Evolutionary conservation across 1,140 invertebrate species (phyloP).

Genomic region (Anagrus nilaparvatae): DNA sequence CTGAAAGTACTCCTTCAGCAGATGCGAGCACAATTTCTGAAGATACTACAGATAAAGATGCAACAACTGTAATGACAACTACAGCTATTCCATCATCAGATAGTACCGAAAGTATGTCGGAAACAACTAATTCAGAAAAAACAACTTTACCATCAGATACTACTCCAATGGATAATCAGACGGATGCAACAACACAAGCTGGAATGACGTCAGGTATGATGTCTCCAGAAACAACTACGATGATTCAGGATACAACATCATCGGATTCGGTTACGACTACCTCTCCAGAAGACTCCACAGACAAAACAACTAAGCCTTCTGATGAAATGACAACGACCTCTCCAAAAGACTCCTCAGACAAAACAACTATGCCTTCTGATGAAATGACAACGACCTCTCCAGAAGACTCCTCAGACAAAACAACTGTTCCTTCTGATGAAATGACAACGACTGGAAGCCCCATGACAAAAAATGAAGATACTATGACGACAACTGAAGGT

Average conservation of each 20-base stretch:
- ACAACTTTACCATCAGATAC: slow-evolving; percentile 7
- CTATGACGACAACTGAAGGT: slow-evolving; percentile 1
- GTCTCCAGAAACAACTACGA: slow-evolving; percentile 16
- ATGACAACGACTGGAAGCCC: not conserved
- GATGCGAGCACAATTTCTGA: slow-evolving; percentile 2
- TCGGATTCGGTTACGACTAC: slow-evolving; percentile 20
- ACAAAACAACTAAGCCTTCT: not conserved
- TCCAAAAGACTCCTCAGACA: slow-evolving; percentile 9
- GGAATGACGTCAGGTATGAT: slow-evolving; percentile 9
- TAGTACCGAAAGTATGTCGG: slow-evolving; percentile 11
- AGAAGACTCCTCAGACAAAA: not conserved
- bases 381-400: slow-evolving; percentile 12
- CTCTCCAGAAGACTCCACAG: slow-evolving; percentile 9
- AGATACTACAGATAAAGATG: slow-evolving; percentile 6
- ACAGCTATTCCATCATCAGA: slow-evolving; percentile 12
- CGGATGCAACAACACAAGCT: slow-evolving; percentile 1
- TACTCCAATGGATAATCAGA: not conserved
- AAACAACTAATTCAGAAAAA: not conserved
- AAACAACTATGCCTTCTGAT: not conserved
- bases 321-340: slow-evolving; percentile 11
- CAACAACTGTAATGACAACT: not conserved
- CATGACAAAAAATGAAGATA: slow-evolving; percentile 2
- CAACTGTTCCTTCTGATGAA: slow-evolving; percentile 7
- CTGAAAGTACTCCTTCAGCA: slow-evolving; percentile 3
- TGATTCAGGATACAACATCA: slow-evolving; percentile 14